Evolutionary conservation across 2,888 invertebrate species (phyloP).

Genomic region (Drosophila incognita): DNA sequence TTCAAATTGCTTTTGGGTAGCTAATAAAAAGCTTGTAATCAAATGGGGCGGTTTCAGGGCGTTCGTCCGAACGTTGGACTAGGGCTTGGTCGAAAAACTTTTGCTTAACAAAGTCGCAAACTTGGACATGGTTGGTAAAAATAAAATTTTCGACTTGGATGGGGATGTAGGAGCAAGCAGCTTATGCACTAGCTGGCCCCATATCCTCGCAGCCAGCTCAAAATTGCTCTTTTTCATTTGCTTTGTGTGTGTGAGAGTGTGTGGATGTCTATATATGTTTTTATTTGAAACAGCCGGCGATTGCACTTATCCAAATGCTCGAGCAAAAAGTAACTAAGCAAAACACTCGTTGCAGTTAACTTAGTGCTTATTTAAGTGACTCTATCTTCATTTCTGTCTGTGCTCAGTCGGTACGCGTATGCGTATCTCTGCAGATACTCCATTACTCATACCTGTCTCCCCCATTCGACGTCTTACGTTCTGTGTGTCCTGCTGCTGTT

Average conservation of each 20-base stretch:
- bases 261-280: constrained; percentile 17
- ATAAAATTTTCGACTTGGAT: constrained; percentile 70
- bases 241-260: constrained; percentile 1
- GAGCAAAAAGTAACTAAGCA: constrained; percentile 75
- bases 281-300: constrained; percentile 18
- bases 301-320: constrained; percentile 65
- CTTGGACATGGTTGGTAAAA: constrained; percentile 63
- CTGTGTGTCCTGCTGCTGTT: constrained; percentile 39
- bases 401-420: constrained; percentile 22
- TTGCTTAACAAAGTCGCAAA: constrained; percentile 64
- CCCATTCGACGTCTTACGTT: constrained; percentile 16
- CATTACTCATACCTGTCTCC: constrained; percentile 47
- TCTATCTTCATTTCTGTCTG: constrained; percentile 35
- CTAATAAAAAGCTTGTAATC: constrained; percentile 76
- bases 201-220: constrained; percentile 47
- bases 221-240: constrained; percentile 22
- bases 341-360: constrained; percentile 77
- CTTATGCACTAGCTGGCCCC: constrained; percentile 44
- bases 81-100: constrained; percentile 45
- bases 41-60: constrained; percentile 46
- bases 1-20: constrained; percentile 75
- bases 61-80: constrained; percentile 5
- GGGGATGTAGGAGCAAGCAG: constrained; percentile 66
- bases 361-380: constrained; percentile 77
- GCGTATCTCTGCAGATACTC: constrained; percentile 48